These are phyloP conservation scores for Melanotaenia maccullochi DNA, from an alignment of 2,797 vertebrate genomes.

Conservation along the genomic window DNA sequence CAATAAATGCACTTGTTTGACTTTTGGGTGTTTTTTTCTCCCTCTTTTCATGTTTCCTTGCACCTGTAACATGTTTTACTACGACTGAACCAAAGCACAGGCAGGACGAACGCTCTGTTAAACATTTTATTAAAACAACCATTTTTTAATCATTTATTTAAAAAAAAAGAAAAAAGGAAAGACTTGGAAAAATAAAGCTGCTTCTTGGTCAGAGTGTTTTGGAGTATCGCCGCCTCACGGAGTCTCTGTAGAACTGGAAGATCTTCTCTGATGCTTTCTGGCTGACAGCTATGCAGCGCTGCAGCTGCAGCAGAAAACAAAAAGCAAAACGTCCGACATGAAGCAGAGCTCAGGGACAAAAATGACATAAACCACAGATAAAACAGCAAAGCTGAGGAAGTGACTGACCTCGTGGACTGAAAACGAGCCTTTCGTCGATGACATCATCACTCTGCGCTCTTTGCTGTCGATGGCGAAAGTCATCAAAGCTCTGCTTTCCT, in stretches of 20 bases:
- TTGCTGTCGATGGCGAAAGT: slow-evolving; percentile 90
- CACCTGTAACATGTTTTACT: too few species aligned
- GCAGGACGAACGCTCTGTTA: slow-evolving; percentile 2
- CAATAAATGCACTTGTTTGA: slow-evolving; percentile 79
- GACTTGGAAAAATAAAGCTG: background rate
- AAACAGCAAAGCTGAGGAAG: background rate
- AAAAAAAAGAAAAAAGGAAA: slow-evolving; percentile 11
- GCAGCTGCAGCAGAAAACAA: slow-evolving; percentile 80
- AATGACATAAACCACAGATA: background rate
- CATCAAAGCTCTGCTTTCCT: slow-evolving; percentile 90
- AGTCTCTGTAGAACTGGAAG: slow-evolving; percentile 93
- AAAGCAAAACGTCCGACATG: background rate
- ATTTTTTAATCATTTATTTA: background rate
- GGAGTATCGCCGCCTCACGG: slow-evolving; percentile 87
- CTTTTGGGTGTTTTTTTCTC: slow-evolving; percentile 12
- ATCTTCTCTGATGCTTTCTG: slow-evolving; percentile 86
- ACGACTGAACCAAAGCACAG: slow-evolving; percentile 14
- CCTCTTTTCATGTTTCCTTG: slow-evolving; percentile 18
- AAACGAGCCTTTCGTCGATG: slow-evolving; percentile 88
- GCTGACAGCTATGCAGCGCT: slow-evolving; percentile 88
- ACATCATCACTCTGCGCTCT: slow-evolving; percentile 86
- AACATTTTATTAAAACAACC: slow-evolving; percentile 58
- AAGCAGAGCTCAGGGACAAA: background rate
- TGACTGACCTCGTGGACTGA: slow-evolving; percentile 87
- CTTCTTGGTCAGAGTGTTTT: slow-evolving; percentile 79